Conservation (phyloP, 2,888 invertebrate species). For the Chalcis sispes region DNA sequence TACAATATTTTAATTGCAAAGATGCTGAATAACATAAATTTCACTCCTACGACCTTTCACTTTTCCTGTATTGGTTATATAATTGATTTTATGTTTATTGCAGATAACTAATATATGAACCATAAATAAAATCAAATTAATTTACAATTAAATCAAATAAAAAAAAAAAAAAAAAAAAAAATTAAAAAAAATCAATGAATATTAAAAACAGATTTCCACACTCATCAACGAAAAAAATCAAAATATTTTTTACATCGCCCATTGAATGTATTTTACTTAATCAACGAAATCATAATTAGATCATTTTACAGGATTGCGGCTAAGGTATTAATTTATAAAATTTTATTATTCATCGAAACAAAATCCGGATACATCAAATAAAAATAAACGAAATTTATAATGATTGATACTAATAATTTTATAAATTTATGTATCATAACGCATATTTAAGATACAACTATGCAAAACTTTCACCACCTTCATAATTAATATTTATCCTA, state of each 20-base stretch:
- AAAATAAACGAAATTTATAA: neutral
- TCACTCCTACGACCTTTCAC: conserved; percentile 40
- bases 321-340: neutral
- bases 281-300: neutral
- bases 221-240: too few relatives aligned
- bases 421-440: conserved; percentile 10
- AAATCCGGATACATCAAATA: too few relatives aligned
- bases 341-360: neutral
- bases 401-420: conserved; percentile 2
- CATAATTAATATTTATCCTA: conserved; percentile 29
- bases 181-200: neutral
- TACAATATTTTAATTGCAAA: neutral
- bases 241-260: too few relatives aligned
- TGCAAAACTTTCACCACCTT: conserved; percentile 22
- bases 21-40: neutral
- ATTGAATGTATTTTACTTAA: too few relatives aligned
- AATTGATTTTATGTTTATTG: conserved; percentile 23
- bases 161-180: too few relatives aligned
- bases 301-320: neutral
- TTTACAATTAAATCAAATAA: conserved; percentile 29
- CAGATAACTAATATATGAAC: neutral
- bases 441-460: neutral
- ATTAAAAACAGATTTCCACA: conserved; percentile 1
- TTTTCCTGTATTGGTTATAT: conserved; percentile 26
- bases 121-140: conserved; percentile 24